These are phyloP conservation scores for Luperina nickerlii DNA, from an alignment of 2,888 invertebrate species.

Conservation along the genomic window DNA sequence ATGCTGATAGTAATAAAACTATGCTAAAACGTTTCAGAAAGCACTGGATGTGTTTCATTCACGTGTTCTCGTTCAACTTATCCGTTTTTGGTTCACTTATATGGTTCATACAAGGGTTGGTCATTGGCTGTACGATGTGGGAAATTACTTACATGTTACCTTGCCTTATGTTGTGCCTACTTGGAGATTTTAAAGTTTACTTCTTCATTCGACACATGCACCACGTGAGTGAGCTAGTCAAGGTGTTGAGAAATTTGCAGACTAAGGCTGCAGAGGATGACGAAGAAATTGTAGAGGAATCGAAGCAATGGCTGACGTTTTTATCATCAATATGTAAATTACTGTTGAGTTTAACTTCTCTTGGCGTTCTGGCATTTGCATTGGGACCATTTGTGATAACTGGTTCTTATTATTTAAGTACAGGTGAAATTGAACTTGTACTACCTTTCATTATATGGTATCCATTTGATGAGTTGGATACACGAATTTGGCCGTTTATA, in stretches of 20 bases:
- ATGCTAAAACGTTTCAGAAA: constrained; percentile 58
- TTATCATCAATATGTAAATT: constrained; percentile 60
- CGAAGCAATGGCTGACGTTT: constrained; percentile 58
- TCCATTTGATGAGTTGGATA: constrained; percentile 74
- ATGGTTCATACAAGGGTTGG: constrained; percentile 64
- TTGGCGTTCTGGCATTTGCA: constrained; percentile 65
- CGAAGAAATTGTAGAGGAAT: constrained; percentile 39
- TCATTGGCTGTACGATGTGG: constrained; percentile 60
- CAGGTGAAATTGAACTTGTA: constrained; percentile 69
- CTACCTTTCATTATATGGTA: constrained; percentile 74
- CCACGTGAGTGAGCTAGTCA: constrained; percentile 67
- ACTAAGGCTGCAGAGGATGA: constrained; percentile 13
- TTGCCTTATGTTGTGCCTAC: constrained; percentile 68
- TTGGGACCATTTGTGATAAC: constrained; percentile 68
- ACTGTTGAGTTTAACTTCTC: constrained; percentile 41
- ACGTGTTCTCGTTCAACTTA: constrained; percentile 58
- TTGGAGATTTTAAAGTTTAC: constrained; percentile 71
- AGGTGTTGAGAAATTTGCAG: constrained; percentile 61
- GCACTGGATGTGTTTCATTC: constrained; percentile 66
- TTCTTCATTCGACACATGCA: constrained; percentile 67
- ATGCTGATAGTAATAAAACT: constrained; percentile 61
- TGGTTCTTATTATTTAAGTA: constrained; percentile 65
- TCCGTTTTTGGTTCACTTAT: constrained; percentile 60
- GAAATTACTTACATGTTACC: constrained; percentile 72
- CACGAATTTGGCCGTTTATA: constrained; percentile 70